phyloP scores from a whole-genome alignment of 2,888 invertebrate species.

The Oscheius sp. region DNA sequence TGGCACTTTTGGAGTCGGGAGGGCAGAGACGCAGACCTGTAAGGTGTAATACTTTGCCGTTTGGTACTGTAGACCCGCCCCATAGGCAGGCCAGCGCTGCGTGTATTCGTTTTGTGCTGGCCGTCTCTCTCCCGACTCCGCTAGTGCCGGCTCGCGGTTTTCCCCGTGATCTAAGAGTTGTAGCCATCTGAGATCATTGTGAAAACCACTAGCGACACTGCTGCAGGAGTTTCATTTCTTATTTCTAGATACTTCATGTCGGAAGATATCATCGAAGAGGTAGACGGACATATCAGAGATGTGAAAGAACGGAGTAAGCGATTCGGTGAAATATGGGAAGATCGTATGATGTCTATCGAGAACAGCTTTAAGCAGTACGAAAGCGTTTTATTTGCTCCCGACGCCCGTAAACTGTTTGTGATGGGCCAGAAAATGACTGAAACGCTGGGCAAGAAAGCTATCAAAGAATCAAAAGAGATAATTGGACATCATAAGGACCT shows the following conservation, averaged over 20 bases:
- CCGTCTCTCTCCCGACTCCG: conserved; percentile 30
- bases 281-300: conserved; percentile 2
- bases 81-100: conserved; percentile 27
- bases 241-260: not conserved
- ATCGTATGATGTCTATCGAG: conserved; percentile 4
- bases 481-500: conserved; percentile 80
- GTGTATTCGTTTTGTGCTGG: conserved; percentile 27
- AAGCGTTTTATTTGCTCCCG: conserved; percentile 15
- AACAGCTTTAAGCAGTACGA: conserved; percentile 15
- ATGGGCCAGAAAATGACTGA: conserved; percentile 13
- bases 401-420: conserved; percentile 20
- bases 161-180: conserved; percentile 60
- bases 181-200: conserved; percentile 65
- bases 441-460: not conserved
- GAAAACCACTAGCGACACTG: conserved; percentile 61
- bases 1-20: conserved; percentile 29
- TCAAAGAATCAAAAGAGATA: conserved; percentile 37
- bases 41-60: conserved; percentile 32
- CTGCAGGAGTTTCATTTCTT: not conserved
- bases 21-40: conserved; percentile 39
- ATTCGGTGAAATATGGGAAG: conserved; percentile 30
- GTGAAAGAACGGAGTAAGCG: conserved; percentile 1
- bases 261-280: conserved; percentile 4
- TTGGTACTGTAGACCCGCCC: conserved; percentile 38
- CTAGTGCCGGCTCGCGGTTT: conserved; percentile 54